Conservation (phyloP, 2,113 vertebrate species). For the Trochalopteron elliotii region DNA sequence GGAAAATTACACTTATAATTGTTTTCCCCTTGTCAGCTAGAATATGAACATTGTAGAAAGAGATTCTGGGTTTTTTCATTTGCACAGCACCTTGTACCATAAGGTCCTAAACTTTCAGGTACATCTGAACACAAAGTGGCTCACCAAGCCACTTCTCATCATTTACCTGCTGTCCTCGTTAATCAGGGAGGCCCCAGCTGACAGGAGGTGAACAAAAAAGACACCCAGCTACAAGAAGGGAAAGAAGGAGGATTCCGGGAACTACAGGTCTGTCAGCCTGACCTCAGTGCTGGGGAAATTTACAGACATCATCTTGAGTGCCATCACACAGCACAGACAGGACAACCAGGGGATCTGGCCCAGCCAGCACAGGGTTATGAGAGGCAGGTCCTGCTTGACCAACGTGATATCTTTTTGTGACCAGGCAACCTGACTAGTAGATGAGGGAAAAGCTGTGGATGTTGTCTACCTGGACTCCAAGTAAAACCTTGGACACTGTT, state of each 20-base stretch:
- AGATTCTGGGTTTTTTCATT: not conserved
- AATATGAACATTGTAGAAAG: not conserved
- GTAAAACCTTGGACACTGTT: not conserved
- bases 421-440: not conserved
- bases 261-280: not conserved
- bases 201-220: not conserved
- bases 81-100: not conserved
- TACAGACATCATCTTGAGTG: not conserved
- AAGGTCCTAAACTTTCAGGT: not conserved
- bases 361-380: not conserved
- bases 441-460: not conserved
- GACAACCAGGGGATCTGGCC: not conserved
- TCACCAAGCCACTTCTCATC: not conserved
- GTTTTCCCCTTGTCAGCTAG: not conserved
- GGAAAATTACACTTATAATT: not conserved
- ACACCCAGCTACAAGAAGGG: not conserved
- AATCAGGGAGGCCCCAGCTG: not conserved
- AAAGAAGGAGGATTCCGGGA: not conserved
- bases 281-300: not conserved
- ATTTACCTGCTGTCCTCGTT: not conserved
- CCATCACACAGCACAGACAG: not conserved
- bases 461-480: not conserved
- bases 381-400: not conserved
- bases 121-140: not conserved
- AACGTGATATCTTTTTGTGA: not conserved